These are phyloP conservation scores for Acanthiza pusilla DNA, from an alignment of 2,797 vertebrate genomes.

Conservation along the genomic window DNA sequence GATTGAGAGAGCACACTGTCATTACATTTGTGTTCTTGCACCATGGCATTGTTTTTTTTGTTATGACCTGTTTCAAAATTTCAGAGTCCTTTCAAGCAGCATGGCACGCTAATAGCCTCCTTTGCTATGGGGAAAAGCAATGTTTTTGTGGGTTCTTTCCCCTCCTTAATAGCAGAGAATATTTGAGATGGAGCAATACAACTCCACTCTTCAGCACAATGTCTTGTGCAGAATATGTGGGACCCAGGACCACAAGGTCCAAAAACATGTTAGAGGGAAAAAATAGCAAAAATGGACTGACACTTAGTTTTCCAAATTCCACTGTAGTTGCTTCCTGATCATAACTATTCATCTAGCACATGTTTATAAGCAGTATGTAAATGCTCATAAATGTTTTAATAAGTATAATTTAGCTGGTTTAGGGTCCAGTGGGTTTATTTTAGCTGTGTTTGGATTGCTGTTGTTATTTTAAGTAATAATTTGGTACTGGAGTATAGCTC, in stretches of 20 bases:
- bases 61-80: constrained; percentile 17
- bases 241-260: background rate
- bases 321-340: background rate
- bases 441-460: background rate
- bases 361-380: background rate
- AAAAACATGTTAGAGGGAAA: background rate
- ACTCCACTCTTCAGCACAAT: background rate
- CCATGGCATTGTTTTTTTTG: constrained; percentile 9
- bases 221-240: background rate
- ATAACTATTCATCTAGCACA: background rate
- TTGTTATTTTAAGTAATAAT: background rate
- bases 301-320: background rate
- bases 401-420: background rate
- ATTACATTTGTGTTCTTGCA: constrained; percentile 35
- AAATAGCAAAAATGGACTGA: background rate
- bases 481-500: background rate
- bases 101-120: background rate
- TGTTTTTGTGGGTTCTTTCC: background rate
- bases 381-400: background rate
- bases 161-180: background rate
- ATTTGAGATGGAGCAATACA: background rate
- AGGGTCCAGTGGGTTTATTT: background rate
- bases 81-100: background rate
- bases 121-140: constrained; percentile 1
- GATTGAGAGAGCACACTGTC: background rate